phyloP scores from a whole-genome alignment of 2,113 vertebrate genomes.

The Seriola dumerili region DNA sequence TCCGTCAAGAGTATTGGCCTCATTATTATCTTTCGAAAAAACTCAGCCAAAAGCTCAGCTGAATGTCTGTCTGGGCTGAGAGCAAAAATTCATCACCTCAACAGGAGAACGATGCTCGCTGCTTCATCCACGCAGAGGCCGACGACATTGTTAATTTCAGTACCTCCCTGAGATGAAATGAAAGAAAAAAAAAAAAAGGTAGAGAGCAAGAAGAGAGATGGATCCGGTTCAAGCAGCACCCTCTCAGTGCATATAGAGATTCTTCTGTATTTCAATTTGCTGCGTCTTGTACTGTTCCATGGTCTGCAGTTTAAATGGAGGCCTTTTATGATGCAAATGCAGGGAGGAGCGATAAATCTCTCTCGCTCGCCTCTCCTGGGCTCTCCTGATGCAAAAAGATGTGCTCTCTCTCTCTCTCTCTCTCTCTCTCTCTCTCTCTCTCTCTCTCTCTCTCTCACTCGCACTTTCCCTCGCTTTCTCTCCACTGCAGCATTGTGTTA shows the following conservation, averaged over 20 bases:
- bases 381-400: constrained; percentile 72
- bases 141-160: constrained; percentile 69
- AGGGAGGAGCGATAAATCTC: constrained; percentile 80
- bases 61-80: constrained; percentile 3
- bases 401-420: constrained; percentile 41
- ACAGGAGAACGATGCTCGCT: constrained; percentile 40
- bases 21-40: constrained; percentile 7
- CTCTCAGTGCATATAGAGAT: constrained; percentile 42
- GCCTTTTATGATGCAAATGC: constrained; percentile 81
- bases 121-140: constrained; percentile 31
- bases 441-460: constrained; percentile 25
- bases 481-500: constrained; percentile 69
- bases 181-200: constrained; percentile 35
- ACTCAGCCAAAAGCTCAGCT: background rate
- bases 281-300: constrained; percentile 63
- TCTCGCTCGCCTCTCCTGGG: constrained; percentile 57
- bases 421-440: constrained; percentile 27
- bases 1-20: background rate
- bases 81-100: constrained; percentile 10
- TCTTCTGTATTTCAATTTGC: constrained; percentile 73
- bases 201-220: constrained; percentile 8
- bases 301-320: constrained; percentile 71
- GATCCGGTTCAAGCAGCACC: constrained; percentile 35
- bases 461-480: constrained; percentile 16
- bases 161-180: constrained; percentile 57